phyloP scores from a whole-genome alignment of 64 coral and sea anemone species.

The Platygyra sinensis region DNA sequence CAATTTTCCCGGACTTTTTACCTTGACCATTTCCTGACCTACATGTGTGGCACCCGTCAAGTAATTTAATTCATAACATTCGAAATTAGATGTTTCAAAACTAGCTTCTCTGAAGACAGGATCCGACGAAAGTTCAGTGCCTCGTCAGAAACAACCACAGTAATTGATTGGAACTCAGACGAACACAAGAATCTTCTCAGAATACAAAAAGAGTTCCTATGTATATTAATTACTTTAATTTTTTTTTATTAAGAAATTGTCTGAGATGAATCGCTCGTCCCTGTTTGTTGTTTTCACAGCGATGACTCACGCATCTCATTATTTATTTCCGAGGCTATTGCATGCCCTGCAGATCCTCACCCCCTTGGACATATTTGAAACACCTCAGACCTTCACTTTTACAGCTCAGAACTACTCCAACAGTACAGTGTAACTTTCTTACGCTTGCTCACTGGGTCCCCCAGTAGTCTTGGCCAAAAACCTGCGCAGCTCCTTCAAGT shows the following conservation, averaged over 20 bases:
- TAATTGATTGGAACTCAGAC: too few species aligned
- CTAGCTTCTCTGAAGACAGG: too few species aligned
- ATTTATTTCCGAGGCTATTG: slow-evolving; percentile 64
- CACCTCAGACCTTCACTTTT: background rate
- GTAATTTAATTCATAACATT: too few species aligned
- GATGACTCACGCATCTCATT: slow-evolving; percentile 32
- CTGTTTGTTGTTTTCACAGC: slow-evolving; percentile 22
- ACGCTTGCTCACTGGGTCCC: slow-evolving; percentile 11
- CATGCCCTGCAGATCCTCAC: slow-evolving; percentile 42
- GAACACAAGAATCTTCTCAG: too few species aligned
- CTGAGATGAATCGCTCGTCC: slow-evolving; percentile 53
- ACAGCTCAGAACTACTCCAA: background rate
- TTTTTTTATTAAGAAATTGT: slow-evolving; percentile 10
- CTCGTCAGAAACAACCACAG: too few species aligned
- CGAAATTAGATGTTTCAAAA: too few species aligned
- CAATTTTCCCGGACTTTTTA: too few species aligned
- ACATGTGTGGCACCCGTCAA: too few species aligned
- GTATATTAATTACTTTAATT: background rate
- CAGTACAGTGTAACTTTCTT: background rate
- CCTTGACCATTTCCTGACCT: too few species aligned
- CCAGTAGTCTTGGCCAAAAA: slow-evolving; percentile 16
- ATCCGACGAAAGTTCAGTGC: too few species aligned
- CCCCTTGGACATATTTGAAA: slow-evolving; percentile 64
- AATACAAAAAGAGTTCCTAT: too few species aligned
- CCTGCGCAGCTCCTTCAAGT: background rate